Base-by-base conservation (phyloP, 2,888 invertebrate genomes). In the Atrina japonica region DNA sequence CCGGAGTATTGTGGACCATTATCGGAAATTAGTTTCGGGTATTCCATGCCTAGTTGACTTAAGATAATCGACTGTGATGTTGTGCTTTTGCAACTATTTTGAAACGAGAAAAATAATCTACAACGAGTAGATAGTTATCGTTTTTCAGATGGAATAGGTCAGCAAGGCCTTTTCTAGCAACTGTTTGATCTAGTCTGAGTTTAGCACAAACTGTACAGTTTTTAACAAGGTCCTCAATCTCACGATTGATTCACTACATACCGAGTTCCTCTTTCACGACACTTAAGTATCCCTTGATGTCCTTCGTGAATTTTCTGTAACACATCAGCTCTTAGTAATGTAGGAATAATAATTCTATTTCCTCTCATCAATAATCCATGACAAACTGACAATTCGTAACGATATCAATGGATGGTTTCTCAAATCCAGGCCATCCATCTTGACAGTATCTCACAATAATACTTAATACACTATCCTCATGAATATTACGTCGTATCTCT, bases 61-160 rank as follows among this genome's bases (percentile, higher is more conserved):
- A 30, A 73, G 41, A 45, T 75, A 67, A 27, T 59, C 11, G 47
- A 49, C 23, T 25, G 53, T 3, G 71, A 70, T 18, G 69, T 30
- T 49, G 69, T 58, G 25, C 30, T 63, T 66, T 56, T 7, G 67
- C 73, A 27, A 78, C 50, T 53, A 78, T 77, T 50, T 66, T 69
- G 40, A 68, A 74, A 11, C 75, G 27, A 11, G 76, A 81, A 43
- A 73, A 79, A 60, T 76, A 80, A 27, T 81, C 79, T n/a, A 79
- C 75, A 21, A 78, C 58, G 40, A 75, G 61, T 18, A 81, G 41
- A 52, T 75, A 78, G 16, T 58, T 61, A 30, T 65, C 40, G 7
- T 73, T 67, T 50, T 73, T 75, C 18, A 78, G 58, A 25, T 80
- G 61, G 45, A 79, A 77, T 35, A 84, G 52, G 64, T 82, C 80